These are phyloP conservation scores for Cantharis flavilabris DNA, from an alignment of 2,888 invertebrate genomes.

Conservation along the genomic window DNA sequence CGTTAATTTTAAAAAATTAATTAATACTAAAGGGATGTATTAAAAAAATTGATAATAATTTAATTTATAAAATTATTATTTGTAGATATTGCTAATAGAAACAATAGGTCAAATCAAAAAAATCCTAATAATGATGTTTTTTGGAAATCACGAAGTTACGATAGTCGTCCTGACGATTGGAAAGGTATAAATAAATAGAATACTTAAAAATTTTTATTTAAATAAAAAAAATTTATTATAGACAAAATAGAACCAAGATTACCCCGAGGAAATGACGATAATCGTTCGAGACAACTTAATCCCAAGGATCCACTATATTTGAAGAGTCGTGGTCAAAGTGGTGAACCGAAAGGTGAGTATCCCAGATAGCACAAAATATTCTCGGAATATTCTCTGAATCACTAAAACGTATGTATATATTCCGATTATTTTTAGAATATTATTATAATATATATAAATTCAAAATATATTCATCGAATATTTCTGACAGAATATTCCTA, in stretches of 20 bases:
- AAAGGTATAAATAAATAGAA: background rate
- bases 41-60: too few relatives aligned
- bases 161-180: background rate
- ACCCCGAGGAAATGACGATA: background rate
- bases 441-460: too few relatives aligned
- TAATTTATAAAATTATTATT: background rate
- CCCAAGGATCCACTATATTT: background rate
- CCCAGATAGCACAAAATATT: too few relatives aligned
- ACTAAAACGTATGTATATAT: too few relatives aligned
- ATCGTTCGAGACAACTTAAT: background rate
- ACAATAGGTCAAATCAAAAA: background rate
- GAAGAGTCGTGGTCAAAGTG: background rate
- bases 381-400: too few relatives aligned
- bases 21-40: too few relatives aligned
- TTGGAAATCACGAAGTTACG: background rate
- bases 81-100: background rate
- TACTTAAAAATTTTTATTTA: background rate
- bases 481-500: too few relatives aligned
- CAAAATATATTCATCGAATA: too few relatives aligned
- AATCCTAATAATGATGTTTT: background rate
- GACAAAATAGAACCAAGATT: background rate
- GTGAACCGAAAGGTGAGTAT: background rate
- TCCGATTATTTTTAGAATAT: too few relatives aligned
- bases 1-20: too few relatives aligned
- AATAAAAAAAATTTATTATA: background rate